Conservation (phyloP, 2,888 invertebrate species). For the Diaprepes abbreviatus region DNA sequence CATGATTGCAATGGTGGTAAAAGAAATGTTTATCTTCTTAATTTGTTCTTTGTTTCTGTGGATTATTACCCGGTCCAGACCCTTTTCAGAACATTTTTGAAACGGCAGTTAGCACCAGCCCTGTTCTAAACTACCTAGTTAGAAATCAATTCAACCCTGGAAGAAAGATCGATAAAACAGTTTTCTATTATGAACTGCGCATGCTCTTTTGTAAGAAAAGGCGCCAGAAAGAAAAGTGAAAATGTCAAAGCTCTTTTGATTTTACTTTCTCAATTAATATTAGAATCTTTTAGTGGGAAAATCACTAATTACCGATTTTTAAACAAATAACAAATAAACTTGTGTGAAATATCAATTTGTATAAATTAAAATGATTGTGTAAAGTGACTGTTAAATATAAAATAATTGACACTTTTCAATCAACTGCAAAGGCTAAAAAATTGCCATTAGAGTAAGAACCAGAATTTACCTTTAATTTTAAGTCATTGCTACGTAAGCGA, state of each 20-base stretch:
- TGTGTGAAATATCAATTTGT: neutral
- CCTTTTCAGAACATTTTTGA: no score
- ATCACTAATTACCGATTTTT: neutral
- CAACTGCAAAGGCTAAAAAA: neutral
- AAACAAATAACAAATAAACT: neutral
- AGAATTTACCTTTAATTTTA: neutral
- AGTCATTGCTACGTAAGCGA: neutral
- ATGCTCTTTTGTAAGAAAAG: constrained; percentile 29
- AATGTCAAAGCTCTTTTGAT: constrained; percentile 23
- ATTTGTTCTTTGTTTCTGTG: no score
- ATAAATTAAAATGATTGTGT: neutral
- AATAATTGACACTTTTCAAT: constrained; percentile 21
- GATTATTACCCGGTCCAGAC: no score
- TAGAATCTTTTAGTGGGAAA: neutral
- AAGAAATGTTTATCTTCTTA: no score
- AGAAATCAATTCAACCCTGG: no score
- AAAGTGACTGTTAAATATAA: constrained; percentile 11
- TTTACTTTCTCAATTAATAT: neutral
- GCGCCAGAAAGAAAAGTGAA: constrained; percentile 31
- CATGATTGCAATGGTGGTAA: no score
- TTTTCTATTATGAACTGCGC: constrained; percentile 21
- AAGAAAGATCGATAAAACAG: constrained; percentile 11
- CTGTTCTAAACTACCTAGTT: no score
- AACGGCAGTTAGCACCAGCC: no score
- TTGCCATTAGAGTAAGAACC: constrained; percentile 2